Percentiles rank a stretch among this genome's conserved stretches.
Evolutionary conservation across 2,888 invertebrate genomes (phyloP).

Genomic region (Suillia variegata): DNA sequence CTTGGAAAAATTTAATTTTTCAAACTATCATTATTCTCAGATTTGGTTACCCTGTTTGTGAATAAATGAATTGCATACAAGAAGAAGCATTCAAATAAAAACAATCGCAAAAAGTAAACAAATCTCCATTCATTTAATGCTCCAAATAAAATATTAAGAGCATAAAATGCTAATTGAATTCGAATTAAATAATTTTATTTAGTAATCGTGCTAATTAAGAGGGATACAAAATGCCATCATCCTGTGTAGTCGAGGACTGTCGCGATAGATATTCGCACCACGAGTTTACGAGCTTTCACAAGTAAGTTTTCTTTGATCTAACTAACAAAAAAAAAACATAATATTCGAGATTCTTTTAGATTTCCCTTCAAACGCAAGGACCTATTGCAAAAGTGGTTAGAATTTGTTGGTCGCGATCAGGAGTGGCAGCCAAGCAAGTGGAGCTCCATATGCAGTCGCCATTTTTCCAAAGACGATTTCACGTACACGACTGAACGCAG

Average conservation of each 20-base stretch:
- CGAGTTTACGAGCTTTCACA: constrained; percentile 59
- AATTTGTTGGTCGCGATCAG: constrained; percentile 52
- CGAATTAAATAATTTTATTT: too few species aligned
- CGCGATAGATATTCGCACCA: constrained; percentile 57
- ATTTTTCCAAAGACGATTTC: constrained; percentile 56
- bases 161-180: too few species aligned
- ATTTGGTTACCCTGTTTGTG: too few species aligned
- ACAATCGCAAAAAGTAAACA: background rate
- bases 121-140: too few species aligned
- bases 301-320: constrained; percentile 37
- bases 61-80: too few species aligned
- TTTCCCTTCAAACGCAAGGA: constrained; percentile 57
- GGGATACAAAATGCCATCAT: constrained; percentile 56
- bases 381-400: constrained; percentile 55
- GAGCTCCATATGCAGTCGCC: constrained; percentile 60
- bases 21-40: too few species aligned
- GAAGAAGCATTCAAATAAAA: background rate
- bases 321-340: too few species aligned
- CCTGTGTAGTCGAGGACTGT: constrained; percentile 57
- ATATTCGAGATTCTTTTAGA: constrained; percentile 39
- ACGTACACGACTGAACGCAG: constrained; percentile 50
- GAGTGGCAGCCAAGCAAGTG: constrained; percentile 59
- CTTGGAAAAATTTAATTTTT: too few species aligned
- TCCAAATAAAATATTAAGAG: too few species aligned
- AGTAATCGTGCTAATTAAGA: too few species aligned